A percentile compares a stretch with the other conserved stretches of the same genome.
phyloP scores from a whole-genome alignment of 2,797 vertebrate species.

The Petrocephalus sullivani region DNA sequence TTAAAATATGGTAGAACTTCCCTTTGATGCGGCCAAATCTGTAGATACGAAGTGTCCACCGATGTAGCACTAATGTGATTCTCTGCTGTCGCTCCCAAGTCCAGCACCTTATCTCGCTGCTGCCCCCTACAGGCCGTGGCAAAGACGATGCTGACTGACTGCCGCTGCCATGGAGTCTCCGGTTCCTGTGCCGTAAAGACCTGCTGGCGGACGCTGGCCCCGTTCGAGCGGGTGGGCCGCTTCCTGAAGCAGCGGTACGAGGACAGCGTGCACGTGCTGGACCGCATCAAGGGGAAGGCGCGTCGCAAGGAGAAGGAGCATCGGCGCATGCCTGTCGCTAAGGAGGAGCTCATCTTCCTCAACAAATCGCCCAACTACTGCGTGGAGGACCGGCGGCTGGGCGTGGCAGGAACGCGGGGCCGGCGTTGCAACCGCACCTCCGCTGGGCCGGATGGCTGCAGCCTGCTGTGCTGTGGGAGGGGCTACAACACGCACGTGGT shows the following conservation, averaged over 20 bases:
- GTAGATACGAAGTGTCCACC: too few relatives aligned
- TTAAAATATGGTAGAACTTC: neutral
- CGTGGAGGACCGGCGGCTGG: constrained; percentile 73
- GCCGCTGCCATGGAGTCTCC: constrained; percentile 92
- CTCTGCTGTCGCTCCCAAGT: neutral
- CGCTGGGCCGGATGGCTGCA: constrained; percentile 75
- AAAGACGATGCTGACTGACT: constrained; percentile 83
- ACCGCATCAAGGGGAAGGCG: constrained; percentile 68
- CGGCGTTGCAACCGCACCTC: constrained; percentile 86
- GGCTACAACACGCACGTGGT: constrained; percentile 95
- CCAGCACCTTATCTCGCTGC: neutral
- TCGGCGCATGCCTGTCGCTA: constrained; percentile 56
- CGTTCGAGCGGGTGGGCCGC: constrained; percentile 78
- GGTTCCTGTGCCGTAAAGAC: constrained; percentile 96
- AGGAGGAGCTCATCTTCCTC: constrained; percentile 79
- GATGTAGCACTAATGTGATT: neutral
- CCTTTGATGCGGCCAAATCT: neutral
- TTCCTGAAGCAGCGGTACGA: constrained; percentile 91
- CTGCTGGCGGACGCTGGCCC: constrained; percentile 89
- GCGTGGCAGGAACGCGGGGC: constrained; percentile 80
- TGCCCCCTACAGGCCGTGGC: constrained; percentile 69
- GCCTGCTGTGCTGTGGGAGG: constrained; percentile 88
- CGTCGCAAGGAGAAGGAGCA: constrained; percentile 74
- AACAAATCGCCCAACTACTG: constrained; percentile 96
- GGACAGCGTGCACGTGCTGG: constrained; percentile 78